phyloP scores from a whole-genome alignment of 1,140 invertebrate species.

The Panagrolaimus sp. region DNA sequence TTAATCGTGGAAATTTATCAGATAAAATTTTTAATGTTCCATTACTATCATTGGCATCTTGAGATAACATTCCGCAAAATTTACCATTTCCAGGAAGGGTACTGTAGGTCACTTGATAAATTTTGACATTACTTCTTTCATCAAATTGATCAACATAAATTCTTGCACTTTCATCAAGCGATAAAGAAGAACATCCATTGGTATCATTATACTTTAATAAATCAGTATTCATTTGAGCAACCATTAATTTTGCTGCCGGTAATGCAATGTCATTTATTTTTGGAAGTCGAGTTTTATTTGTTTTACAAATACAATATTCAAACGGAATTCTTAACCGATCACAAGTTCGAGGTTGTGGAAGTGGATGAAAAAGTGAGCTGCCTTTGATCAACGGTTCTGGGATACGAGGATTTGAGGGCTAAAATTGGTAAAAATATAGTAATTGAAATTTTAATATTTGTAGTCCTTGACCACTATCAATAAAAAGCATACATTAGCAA shows the following conservation, averaged over 20 bases:
- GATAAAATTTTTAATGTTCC: background rate
- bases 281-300: background rate
- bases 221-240: background rate
- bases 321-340: conserved; percentile 20
- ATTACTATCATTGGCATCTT: background rate
- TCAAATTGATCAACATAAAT: background rate
- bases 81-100: background rate
- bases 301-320: conserved; percentile 24
- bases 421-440: too few species aligned
- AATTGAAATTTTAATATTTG: too few species aligned
- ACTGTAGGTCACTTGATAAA: background rate
- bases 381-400: too few species aligned
- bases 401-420: too few species aligned
- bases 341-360: conserved; percentile 19
- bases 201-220: background rate
- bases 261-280: background rate
- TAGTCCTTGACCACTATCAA: too few species aligned
- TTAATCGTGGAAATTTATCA: background rate
- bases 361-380: conserved; percentile 11
- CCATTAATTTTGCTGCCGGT: background rate
- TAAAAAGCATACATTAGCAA: background rate
- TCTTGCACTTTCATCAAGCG: too few species aligned
- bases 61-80: background rate
- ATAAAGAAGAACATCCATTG: background rate
- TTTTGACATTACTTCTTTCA: background rate